Percentiles rank a stretch among this genome's conserved stretches.
Evolutionary conservation across 2,113 vertebrate species (phyloP).

Genomic region (Indri indri): DNA sequence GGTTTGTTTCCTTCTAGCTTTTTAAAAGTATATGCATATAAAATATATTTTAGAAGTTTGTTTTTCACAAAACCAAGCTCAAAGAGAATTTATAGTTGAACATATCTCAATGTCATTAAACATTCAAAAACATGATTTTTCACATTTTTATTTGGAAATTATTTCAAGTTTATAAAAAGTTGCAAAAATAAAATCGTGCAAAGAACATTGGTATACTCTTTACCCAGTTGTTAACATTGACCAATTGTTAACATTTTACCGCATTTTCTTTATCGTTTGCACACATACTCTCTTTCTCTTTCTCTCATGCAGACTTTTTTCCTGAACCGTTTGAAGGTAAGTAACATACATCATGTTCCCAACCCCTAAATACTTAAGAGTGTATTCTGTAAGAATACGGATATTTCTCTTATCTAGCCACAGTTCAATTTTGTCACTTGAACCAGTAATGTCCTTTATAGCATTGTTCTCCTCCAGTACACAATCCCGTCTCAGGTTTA

Average conservation of each 20-base stretch:
- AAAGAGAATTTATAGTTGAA: not conserved
- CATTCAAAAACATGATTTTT: not conserved
- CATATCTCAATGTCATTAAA: not conserved
- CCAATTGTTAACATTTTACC: not conserved
- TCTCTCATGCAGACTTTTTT: not conserved
- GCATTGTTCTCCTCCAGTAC: not conserved
- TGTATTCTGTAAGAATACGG: not conserved
- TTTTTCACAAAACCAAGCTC: constrained; percentile 31
- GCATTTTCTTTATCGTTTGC: not conserved
- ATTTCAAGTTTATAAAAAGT: not conserved
- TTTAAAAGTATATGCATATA: not conserved
- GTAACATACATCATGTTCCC: not conserved
- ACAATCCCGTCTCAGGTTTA: not conserved
- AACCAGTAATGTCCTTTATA: not conserved
- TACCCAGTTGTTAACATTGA: not conserved
- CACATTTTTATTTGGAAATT: not conserved
- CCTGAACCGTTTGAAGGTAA: not conserved
- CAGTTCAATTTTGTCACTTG: not conserved
- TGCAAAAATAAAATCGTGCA: not conserved
- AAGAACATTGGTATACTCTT: not conserved
- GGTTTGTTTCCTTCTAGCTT: not conserved
- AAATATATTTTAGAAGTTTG: not conserved
- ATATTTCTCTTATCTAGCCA: not conserved
- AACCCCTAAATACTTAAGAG: not conserved
- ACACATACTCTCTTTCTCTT: not conserved